Evolutionary conservation across 2,888 invertebrate genomes (phyloP), one percentile per base, ranked within the genome.

Genomic region (Dasypolia templi): DNA sequence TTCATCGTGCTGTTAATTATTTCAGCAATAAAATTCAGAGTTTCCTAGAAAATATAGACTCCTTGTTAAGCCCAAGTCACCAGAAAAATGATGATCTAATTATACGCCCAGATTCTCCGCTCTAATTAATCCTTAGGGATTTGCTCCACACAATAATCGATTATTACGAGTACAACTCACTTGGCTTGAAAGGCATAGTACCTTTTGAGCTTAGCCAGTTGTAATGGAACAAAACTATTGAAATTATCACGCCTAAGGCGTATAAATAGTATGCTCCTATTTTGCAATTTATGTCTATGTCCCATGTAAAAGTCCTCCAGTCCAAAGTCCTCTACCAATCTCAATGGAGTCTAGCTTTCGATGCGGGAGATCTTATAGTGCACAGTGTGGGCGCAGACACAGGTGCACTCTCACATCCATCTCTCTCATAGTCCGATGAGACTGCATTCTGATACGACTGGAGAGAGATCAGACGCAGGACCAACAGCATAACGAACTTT

Each of bases 61-160:
- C 49, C 39, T 49, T 55, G 58, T 32, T 29, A 51, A 17, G 9
- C 29, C 56, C 1, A 32, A 29, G 26, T 4, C 2, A 35, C 14
- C 1, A 55, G 35, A 72, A 75, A 56, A 73, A 55, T 63, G 44
- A 66, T 59, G 46, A 77, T 66, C 59, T 42, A 51, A 56, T 71
- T 56, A 66, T 63, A 26, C 26, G 22, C 35, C 22, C 35, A 62
- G 51, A 59, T 72, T 58, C n/a, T 32, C 12, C 14, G 61, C 58
- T 19, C 12, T 67, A 78, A 83, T 77, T 46, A 62, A 61, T 79
- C 81, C 68, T 22, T n/a, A 61, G 62, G 56, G 81, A 70, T 62
- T 26, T 55, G 35, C 58, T 55, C 17, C 29, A 7, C 0, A 39
- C 39, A 26, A 3, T 53, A 53, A 72, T 70, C 63, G 55, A 75